A percentile compares a stretch with the other conserved stretches of the same genome.
Evolutionary conservation across 2,797 vertebrate genomes (phyloP).

Genomic region (Remorina albescens): DNA sequence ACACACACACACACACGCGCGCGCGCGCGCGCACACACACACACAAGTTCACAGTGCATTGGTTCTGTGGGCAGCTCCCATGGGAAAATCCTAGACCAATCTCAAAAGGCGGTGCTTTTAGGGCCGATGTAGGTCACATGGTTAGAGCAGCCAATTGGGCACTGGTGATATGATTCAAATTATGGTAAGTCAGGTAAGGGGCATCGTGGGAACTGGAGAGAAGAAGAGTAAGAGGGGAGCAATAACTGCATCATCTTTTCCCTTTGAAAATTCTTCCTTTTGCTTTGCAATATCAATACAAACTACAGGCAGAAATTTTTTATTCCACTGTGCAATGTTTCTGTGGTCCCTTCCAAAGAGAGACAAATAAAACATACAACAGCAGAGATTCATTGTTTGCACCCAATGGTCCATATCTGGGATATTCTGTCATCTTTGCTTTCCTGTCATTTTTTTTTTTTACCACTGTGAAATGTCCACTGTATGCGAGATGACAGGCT

Average conservation of each 20-base stretch:
- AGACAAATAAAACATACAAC: constrained; percentile 41
- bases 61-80: constrained; percentile 83
- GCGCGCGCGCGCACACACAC: too few species aligned
- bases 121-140: constrained; percentile 80
- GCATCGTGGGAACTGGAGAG: constrained; percentile 78
- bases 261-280: constrained; percentile 54
- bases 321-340: constrained; percentile 3
- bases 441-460: constrained; percentile 27
- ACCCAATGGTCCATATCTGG: constrained; percentile 25
- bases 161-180: constrained; percentile 85
- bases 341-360: constrained; percentile 38
- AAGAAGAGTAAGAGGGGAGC: constrained; percentile 43
- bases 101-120: constrained; percentile 75
- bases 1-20: constrained; percentile 32
- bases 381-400: constrained; percentile 35
- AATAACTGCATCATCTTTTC: constrained; percentile 34
- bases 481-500: constrained; percentile 9
- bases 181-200: constrained; percentile 83
- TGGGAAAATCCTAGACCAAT: constrained; percentile 86
- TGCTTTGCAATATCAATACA: constrained; percentile 29
- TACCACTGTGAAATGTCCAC: constrained; percentile 24
- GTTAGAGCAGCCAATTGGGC: constrained; percentile 77
- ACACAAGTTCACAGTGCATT: constrained; percentile 35
- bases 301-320: constrained; percentile 40
- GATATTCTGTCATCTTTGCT: constrained; percentile 8